Evolutionary conservation across 2,797 vertebrate genomes (phyloP).

Genomic region (Myiotriccus ornatus): DNA sequence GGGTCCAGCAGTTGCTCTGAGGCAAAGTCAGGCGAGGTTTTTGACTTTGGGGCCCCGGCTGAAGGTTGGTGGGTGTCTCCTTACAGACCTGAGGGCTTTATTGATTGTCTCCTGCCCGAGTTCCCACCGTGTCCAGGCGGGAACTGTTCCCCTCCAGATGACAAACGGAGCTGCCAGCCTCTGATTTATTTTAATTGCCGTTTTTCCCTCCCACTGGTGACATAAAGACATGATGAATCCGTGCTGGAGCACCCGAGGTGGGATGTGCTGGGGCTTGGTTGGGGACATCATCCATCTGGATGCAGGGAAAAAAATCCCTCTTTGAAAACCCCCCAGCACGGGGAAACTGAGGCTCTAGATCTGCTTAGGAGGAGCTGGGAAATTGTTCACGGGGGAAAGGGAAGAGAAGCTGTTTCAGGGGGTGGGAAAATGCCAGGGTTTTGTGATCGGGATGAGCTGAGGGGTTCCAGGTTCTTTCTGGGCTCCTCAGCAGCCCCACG

Average conservation of each 20-base stretch:
- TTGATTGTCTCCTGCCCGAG: not conserved
- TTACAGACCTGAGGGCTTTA: not conserved
- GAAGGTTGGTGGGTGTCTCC: slow-evolving; percentile 51
- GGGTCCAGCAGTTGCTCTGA: not conserved
- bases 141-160: not conserved
- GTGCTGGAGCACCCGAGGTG: not conserved
- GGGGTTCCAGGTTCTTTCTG: not conserved
- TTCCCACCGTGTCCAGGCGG: not conserved
- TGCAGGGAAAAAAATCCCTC: not conserved
- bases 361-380: not conserved
- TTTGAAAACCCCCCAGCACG: not conserved
- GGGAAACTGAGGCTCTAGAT: not conserved
- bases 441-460: not conserved
- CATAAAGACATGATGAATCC: rapidly evolving
- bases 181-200: slow-evolving; percentile 11
- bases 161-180: not conserved
- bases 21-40: rapidly evolving
- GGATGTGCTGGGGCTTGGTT: not conserved
- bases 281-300: rapidly evolving
- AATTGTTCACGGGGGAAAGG: not conserved
- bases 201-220: not conserved
- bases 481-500: not conserved
- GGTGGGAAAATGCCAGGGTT: not conserved
- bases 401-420: not conserved
- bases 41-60: not conserved